Evolutionary conservation across 2,888 invertebrate species (phyloP), one percentile per base, ranked within the genome.

Genomic region (Parnassius mnemosyne): DNA sequence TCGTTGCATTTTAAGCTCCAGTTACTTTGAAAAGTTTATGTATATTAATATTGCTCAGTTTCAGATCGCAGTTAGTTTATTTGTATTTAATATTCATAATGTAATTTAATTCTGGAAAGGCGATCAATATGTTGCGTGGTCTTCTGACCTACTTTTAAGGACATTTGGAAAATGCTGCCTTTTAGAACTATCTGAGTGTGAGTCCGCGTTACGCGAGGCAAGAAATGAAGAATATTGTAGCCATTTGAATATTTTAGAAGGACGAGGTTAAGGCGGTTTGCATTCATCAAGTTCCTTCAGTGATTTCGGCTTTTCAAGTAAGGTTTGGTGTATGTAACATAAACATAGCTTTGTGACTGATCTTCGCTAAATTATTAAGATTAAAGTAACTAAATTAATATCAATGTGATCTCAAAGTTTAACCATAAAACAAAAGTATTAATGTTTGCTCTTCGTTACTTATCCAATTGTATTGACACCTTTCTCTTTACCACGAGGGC

Each of bases 1-100:
- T 59, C 58, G 58, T 59, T 51, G 57, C 57, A 51, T 54, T 63
- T 63, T 41, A 59, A 63, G 63, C 63, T 52, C 63, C n/a, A 63
- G 58, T 63, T 63, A 63, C 41, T 58, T 46, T 41, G 58, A 55
- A 63, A 49, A 58, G 51, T 55, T 55, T 55, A 41, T 43, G 50
- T 20, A 54, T 46, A 57, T 53, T 46, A 62, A 57, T 53, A 50
- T 46, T 49, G 57, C 62, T 50, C 50, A 50, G 62, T 50, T 57
- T 50, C 53, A 62, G 51, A 55, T 34, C 60, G 53, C 53, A 13
- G 49, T 47, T 20, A 34, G 25, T 58, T 50, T 47, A 50, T 62
- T 62, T 54, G 54, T 54, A 55, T 59, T 47, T 41, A 25, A 50
- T 54, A 55, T 59, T 47, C 16, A 25, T 62, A 54, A 59, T 53